Conservation (phyloP, 2,888 invertebrate genomes). For the Meliscaeva auricollis region DNA sequence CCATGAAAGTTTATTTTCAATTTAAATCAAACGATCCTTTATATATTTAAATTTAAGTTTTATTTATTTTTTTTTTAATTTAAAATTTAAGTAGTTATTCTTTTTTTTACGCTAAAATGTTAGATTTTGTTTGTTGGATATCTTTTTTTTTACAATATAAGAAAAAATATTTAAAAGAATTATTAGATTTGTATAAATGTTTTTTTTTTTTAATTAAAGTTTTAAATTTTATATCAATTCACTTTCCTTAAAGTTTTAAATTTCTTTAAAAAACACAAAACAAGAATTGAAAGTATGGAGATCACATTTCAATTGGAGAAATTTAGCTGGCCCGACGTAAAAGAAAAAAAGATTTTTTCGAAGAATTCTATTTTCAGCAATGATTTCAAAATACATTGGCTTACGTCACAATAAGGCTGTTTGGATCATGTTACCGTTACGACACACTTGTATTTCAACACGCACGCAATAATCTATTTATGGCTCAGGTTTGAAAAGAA, state of each 20-base stretch:
- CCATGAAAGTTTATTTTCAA: too few species aligned
- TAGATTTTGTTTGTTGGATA: too few species aligned
- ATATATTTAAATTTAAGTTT: too few species aligned
- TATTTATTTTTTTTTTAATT: too few species aligned
- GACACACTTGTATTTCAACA: slow-evolving; percentile 39
- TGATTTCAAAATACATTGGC: slow-evolving; percentile 28
- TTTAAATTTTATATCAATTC: not conserved
- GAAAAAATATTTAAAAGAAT: too few species aligned
- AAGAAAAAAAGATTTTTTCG: slow-evolving; percentile 2
- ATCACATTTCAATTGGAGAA: slow-evolving; percentile 55
- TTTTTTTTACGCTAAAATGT: too few species aligned
- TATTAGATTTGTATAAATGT: too few species aligned
- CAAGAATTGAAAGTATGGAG: not conserved
- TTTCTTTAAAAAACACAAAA: not conserved
- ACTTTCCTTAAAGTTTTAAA: not conserved
- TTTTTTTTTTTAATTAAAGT: too few species aligned
- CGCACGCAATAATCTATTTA: slow-evolving; percentile 59
- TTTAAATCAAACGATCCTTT: too few species aligned
- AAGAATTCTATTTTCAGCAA: slow-evolving; percentile 57
- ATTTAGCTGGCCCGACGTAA: not conserved
- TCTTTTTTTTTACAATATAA: too few species aligned
- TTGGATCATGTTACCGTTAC: slow-evolving; percentile 62
- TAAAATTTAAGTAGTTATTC: too few species aligned
- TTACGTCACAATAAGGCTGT: slow-evolving; percentile 53
- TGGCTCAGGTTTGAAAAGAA: slow-evolving; percentile 11